These are phyloP conservation scores for Leptodactylus fallax DNA, from an alignment of 2,797 vertebrate species.

Conservation along the genomic window DNA sequence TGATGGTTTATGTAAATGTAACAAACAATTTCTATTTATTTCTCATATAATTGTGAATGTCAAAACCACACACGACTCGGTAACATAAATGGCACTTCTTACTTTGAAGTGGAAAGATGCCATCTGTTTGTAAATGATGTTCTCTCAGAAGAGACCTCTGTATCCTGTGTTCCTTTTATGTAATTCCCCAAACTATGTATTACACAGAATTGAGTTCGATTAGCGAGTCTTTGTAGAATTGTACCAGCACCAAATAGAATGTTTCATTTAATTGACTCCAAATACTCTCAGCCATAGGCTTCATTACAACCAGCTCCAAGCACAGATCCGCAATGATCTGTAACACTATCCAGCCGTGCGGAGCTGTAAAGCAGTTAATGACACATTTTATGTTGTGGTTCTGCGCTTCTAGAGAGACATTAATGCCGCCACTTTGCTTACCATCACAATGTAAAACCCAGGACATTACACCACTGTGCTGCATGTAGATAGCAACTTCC, in stretches of 20 bases:
- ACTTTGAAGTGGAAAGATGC: constrained; percentile 9
- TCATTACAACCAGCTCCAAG: neutral
- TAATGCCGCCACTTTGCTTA: neutral
- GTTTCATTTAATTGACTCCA: constrained; percentile 8
- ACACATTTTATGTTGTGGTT: neutral
- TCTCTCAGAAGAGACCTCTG: neutral
- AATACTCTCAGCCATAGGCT: neutral
- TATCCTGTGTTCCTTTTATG: neutral
- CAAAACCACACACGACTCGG: neutral
- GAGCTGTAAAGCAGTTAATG: neutral
- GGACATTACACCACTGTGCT: neutral
- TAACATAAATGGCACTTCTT: neutral
- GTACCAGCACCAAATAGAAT: neutral
- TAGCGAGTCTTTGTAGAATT: neutral
- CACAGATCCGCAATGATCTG: constrained; percentile 17
- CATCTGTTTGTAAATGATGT: neutral
- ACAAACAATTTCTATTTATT: neutral
- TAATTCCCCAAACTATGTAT: neutral
- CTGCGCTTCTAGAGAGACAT: neutral
- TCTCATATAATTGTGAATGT: neutral
- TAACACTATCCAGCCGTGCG: neutral
- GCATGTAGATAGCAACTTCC: neutral
- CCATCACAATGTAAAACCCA: neutral
- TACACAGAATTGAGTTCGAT: neutral
- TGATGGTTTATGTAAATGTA: neutral